A percentile compares a stretch with the other conserved stretches of the same genome.
These are phyloP conservation scores for Lycia hirtaria DNA, from an alignment of 2,888 invertebrate species.

Conservation along the genomic window DNA sequence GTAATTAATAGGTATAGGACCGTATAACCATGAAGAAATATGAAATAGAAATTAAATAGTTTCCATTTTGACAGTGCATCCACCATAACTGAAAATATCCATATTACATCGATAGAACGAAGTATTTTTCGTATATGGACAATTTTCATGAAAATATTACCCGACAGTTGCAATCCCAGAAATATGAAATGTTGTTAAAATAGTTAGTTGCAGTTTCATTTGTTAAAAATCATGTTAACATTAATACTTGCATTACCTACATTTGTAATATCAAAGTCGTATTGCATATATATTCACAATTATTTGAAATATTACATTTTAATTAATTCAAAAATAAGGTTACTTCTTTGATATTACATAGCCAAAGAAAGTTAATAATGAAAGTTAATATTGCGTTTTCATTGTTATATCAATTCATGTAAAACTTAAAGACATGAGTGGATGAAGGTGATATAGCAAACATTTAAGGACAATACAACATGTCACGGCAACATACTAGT, in stretches of 20 bases:
- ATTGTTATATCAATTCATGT: constrained; percentile 35
- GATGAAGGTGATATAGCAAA: too few species aligned
- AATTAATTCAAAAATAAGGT: not conserved
- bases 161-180: constrained; percentile 41
- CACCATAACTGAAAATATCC: constrained; percentile 39
- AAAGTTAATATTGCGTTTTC: not conserved
- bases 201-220: constrained; percentile 32
- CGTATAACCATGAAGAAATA: not conserved
- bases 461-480: too few species aligned
- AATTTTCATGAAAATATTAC: constrained; percentile 30
- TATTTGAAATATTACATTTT: not conserved
- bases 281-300: not conserved
- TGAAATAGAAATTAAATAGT: constrained; percentile 2
- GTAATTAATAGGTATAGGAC: not conserved
- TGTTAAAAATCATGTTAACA: constrained; percentile 11
- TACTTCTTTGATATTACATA: constrained; percentile 65
- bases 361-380: constrained; percentile 51
- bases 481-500: too few species aligned
- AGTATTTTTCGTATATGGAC: constrained; percentile 28
- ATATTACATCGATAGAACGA: constrained; percentile 27
- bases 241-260: constrained; percentile 1
- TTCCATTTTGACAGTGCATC: constrained; percentile 37
- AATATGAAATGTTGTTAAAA: constrained; percentile 36
- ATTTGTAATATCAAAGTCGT: constrained; percentile 37
- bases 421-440: too few species aligned